Conservation (phyloP, 2,888 invertebrate species). For the Mimumesa dahlbomi region DNA sequence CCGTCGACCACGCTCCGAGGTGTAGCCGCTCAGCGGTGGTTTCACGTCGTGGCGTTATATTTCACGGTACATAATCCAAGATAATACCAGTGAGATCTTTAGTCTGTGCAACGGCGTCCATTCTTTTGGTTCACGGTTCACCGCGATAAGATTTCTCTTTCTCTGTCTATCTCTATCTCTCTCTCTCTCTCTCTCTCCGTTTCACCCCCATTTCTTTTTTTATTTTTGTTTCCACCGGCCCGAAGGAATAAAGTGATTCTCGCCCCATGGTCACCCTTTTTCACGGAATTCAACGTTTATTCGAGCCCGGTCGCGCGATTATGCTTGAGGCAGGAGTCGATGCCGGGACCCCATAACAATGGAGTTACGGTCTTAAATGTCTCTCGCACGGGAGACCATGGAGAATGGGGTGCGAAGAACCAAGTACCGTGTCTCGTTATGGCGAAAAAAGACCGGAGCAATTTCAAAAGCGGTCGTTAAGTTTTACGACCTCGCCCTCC, state of each 20-base stretch:
- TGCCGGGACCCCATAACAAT: constrained; percentile 57
- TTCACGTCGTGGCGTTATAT: constrained; percentile 18
- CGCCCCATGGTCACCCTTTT: constrained; percentile 29
- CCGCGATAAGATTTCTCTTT: constrained; percentile 57
- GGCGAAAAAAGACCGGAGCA: constrained; percentile 67
- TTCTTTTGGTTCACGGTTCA: constrained; percentile 46
- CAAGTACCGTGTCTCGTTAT: constrained; percentile 68
- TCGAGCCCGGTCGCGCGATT: constrained; percentile 55
- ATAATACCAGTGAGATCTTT: constrained; percentile 24
- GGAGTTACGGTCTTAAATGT: constrained; percentile 67
- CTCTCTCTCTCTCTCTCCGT: no score
- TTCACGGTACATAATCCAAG: constrained; percentile 37
- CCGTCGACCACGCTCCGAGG: not conserved
- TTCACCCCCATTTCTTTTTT: no score
- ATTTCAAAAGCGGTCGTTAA: constrained; percentile 73
- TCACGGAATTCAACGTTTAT: constrained; percentile 55
- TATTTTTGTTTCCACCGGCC: constrained; percentile 32
- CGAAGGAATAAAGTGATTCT: constrained; percentile 53
- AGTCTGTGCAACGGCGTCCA: constrained; percentile 6
- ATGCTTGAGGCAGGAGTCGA: constrained; percentile 41
- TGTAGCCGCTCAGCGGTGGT: not conserved
- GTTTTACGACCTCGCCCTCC: constrained; percentile 65
- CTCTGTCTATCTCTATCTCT: no score
- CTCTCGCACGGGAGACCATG: constrained; percentile 60
- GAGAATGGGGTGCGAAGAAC: constrained; percentile 68